Evolutionary conservation across 2,888 invertebrate species (phyloP), one percentile per base, ranked within the genome.

Genomic region (Lochmaea capreae): DNA sequence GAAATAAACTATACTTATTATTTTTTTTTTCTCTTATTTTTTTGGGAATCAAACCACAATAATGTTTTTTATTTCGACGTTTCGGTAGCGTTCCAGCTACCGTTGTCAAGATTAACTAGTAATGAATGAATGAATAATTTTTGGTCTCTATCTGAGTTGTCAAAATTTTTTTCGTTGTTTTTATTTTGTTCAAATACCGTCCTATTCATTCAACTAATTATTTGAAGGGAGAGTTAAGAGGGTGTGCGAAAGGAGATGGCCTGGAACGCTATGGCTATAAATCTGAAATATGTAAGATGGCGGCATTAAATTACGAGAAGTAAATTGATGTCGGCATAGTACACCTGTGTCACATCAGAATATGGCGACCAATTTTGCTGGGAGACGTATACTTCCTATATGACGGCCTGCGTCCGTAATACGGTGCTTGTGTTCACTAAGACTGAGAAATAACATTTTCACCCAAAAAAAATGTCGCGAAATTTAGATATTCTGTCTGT

Each of bases 221-320:
- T 65, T 71, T 18, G 22, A 52, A 18, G 43, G 65, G 65, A 26
- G 22, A 70, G 54, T 65, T 62, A 52, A 62, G 62, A 63, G n/a
- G 62, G 65, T 39, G 42, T 52, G 68, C 10, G 33, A 16, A 66
- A 9, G 57, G 69, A 66, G 65, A 57, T 52, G 73, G 65, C 76
- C 66, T 77, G 79, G 76, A 78, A 79, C 76, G 77, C 76, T 69
- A 76, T 59, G 67, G 74, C 78, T 77, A 83, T 83, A 83, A 83
- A 83, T 83, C 82, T 82, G 80, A 82, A 82, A 83, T 83, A 83
- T 83, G 83, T 83, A 83, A 83, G 83, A 81, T 82, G 82, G 80
- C 81, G 80, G 80, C 82, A 82, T 83, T 83, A 83, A 83, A 83
- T 83, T 82, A 82, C 81, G 72, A 69, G 69, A 26, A 77, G 79